Evolutionary conservation across 2,888 invertebrate species (phyloP), one percentile per base, ranked within the genome.

Genomic region (Smittia sp.): DNA sequence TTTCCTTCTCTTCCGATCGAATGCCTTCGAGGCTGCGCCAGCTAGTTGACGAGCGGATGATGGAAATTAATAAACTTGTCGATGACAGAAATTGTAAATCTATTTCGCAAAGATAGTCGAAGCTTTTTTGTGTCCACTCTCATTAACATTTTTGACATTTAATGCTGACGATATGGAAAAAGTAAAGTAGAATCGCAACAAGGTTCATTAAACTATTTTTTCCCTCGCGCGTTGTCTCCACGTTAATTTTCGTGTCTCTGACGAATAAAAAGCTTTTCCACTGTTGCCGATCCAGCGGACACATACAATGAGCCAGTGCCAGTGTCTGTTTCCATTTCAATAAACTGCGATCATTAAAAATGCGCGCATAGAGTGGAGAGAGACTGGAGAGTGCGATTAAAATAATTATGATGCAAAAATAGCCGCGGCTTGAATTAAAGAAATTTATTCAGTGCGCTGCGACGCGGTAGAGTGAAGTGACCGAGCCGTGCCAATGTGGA

Each of bases 331-430:
- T 72, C 54, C 63, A 63, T 58, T 58, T 32, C 58, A 38, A 72
- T 72, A 72, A 72, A 54, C 52, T 72, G 22, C 58, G 52, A 72
- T 72, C 72, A 72, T 72, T 72, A 72, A 62, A 58, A 39, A 62
- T 72, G 72, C 52, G 72, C 52, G 62, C 62, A 62, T 58, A 62
- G 58, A 38, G 27, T 58, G 58, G 20, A 46, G 32, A n/a, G n/a
- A 32, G 32, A 32, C 32, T 32, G 32, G 9, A 52, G 18, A 54
- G 69, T 52, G 72, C 52, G 72, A 62, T 72, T 72, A 72, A 72
- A 72, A 72, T 72, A 72, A 72, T 72, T 72, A 72, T 72, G 72
- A 72, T 72, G 72, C 39, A 72, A 54, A 63, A 63, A 58, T 18
- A 58, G 46, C 46, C 46, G 46, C 46, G 46, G 32, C 32, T 32